Conservation (phyloP, 2,113 vertebrate species). For the Tricholaema leucomelas region DNA sequence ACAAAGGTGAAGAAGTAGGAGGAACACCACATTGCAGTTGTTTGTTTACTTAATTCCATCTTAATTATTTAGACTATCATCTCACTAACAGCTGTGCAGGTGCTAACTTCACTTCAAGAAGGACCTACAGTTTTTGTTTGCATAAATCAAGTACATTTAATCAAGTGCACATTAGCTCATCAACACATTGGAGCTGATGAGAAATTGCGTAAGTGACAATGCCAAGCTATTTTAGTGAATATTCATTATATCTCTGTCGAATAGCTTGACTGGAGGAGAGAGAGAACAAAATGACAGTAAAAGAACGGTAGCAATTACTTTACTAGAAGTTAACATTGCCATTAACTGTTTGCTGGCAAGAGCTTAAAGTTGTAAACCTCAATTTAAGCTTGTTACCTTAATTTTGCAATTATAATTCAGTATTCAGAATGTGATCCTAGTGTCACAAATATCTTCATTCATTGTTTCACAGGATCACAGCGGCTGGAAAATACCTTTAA, state of each 20-base stretch:
- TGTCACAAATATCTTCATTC: conserved; percentile 4
- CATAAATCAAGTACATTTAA: conserved; percentile 53
- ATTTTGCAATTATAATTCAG: conserved; percentile 38
- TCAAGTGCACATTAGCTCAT: conserved; percentile 63
- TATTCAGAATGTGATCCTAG: background rate
- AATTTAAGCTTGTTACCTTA: conserved; percentile 29
- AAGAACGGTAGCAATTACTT: conserved; percentile 59
- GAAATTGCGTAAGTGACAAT: conserved; percentile 50
- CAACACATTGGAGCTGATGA: conserved; percentile 47
- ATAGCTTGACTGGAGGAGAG: conserved; percentile 56
- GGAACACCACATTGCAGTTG: background rate
- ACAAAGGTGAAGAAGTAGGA: conserved; percentile 3
- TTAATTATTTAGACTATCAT: conserved; percentile 57
- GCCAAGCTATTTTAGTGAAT: conserved; percentile 59
- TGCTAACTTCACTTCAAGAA: conserved; percentile 52
- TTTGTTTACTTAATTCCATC: conserved; percentile 60
- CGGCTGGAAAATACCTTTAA: no score
- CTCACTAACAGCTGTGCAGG: conserved; percentile 40
- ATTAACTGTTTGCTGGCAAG: conserved; percentile 50
- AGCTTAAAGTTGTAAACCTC: conserved; percentile 21
- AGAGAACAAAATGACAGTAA: conserved; percentile 63
- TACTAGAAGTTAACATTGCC: conserved; percentile 33
- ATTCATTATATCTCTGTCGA: conserved; percentile 38
- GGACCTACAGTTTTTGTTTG: conserved; percentile 49
- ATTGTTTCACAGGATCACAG: background rate